These are phyloP conservation scores for Leptinotarsa rubiginosa DNA, from an alignment of 2,888 invertebrate genomes.

Conservation along the genomic window DNA sequence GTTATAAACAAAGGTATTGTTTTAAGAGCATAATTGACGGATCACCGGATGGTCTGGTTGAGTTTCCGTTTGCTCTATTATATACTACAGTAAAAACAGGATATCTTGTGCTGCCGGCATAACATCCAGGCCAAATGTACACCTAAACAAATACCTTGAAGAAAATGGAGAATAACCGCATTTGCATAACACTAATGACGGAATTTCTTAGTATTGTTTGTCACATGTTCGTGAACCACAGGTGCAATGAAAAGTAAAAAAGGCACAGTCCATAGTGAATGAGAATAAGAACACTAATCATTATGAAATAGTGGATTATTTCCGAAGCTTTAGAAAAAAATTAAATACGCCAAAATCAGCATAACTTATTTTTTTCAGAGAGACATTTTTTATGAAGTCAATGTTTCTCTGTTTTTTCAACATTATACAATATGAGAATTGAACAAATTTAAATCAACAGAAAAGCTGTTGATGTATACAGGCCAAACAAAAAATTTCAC, in stretches of 20 bases:
- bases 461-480: too few relatives aligned
- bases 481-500: too few relatives aligned
- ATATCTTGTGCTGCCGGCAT: conserved; percentile 5
- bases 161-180: not conserved
- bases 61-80: conserved; percentile 7
- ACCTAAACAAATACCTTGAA: not conserved
- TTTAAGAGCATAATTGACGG: conserved; percentile 12
- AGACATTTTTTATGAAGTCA: too few relatives aligned
- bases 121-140: conserved; percentile 4
- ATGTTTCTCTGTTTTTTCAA: too few relatives aligned
- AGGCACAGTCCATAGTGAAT: not conserved
- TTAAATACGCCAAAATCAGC: too few relatives aligned
- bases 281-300: too few relatives aligned
- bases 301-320: too few relatives aligned
- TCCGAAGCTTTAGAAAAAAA: too few relatives aligned
- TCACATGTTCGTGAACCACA: not conserved
- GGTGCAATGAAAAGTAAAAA: not conserved
- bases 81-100: conserved; percentile 2
- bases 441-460: too few relatives aligned
- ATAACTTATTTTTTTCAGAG: too few relatives aligned
- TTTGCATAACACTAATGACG: conserved; percentile 2
- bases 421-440: too few relatives aligned
- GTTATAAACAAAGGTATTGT: conserved; percentile 18
- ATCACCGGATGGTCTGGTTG: conserved; percentile 14
- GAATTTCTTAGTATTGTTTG: not conserved